These are phyloP conservation scores for Orthonyx spaldingii DNA, from an alignment of 2,113 vertebrate species.

Conservation along the genomic window DNA sequence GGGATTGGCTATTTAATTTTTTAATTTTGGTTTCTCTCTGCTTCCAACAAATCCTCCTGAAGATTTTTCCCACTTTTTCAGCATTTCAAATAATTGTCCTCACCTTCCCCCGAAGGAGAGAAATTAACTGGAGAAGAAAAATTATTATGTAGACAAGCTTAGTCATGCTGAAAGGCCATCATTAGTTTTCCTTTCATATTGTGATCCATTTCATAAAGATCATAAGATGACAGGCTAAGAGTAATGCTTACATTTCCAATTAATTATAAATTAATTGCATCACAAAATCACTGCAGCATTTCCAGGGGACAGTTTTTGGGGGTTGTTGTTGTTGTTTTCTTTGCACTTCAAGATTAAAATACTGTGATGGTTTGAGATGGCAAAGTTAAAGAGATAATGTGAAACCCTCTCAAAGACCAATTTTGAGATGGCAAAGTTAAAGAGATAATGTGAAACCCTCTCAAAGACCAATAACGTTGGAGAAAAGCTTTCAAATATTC, in stretches of 20 bases:
- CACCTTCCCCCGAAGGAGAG: background rate
- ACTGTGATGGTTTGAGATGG: background rate
- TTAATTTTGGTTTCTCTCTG: background rate
- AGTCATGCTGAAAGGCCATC: background rate
- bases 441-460: background rate
- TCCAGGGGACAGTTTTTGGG: background rate
- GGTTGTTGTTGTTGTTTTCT: background rate
- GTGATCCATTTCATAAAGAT: background rate
- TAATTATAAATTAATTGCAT: background rate
- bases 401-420: no score
- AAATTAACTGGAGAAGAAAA: background rate
- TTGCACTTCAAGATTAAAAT: background rate
- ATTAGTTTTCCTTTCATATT: background rate
- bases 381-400: background rate
- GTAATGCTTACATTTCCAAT: background rate
- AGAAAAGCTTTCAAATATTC: background rate
- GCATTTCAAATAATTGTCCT: background rate
- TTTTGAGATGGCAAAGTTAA: background rate
- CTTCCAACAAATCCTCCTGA: background rate
- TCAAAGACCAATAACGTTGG: background rate
- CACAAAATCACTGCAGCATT: background rate
- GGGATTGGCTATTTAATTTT: background rate
- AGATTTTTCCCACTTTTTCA: background rate
- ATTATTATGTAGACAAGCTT: background rate
- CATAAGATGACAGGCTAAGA: background rate